Conservation (phyloP, 1,140 invertebrate species). For the Halictus rubicundus region DNA sequence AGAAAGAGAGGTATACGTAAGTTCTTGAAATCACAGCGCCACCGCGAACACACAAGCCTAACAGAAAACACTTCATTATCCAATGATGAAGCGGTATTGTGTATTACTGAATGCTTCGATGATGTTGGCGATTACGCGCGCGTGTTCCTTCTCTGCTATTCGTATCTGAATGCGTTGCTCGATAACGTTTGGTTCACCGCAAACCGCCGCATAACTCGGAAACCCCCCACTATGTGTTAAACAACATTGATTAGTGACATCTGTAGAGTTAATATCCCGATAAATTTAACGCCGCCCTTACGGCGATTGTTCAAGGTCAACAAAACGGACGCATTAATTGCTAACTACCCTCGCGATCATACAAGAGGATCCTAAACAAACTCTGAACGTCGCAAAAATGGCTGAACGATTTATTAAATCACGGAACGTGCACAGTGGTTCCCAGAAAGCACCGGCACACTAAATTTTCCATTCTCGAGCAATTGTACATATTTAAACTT, state of each 20-base stretch:
- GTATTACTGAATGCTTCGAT: constrained; percentile 28
- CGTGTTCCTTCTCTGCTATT: constrained; percentile 47
- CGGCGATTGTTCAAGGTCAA: background rate
- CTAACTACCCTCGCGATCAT: no score
- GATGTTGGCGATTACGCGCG: constrained; percentile 43
- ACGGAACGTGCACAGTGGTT: no score
- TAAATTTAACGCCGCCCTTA: constrained; percentile 43
- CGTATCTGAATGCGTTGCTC: constrained; percentile 60
- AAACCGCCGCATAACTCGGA: constrained; percentile 66
- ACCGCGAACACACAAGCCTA: background rate
- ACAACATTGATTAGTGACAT: constrained; percentile 66
- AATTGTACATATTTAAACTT: no score
- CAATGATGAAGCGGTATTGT: constrained; percentile 19
- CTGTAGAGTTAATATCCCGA: constrained; percentile 64
- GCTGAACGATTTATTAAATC: no score
- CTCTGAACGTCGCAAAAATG: no score
- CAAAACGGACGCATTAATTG: background rate
- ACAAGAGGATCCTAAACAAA: no score
- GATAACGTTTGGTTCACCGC: constrained; percentile 61
- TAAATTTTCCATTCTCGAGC: no score
- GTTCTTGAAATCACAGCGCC: background rate
- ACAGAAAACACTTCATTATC: constrained; percentile 12
- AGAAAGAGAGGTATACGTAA: background rate
- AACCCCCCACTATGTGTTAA: constrained; percentile 61
- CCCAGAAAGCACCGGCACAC: no score